Percentiles rank a stretch among this genome's conserved stretches.
phyloP scores from a whole-genome alignment of 2,113 vertebrate genomes.

The Lepus timidus region DNA sequence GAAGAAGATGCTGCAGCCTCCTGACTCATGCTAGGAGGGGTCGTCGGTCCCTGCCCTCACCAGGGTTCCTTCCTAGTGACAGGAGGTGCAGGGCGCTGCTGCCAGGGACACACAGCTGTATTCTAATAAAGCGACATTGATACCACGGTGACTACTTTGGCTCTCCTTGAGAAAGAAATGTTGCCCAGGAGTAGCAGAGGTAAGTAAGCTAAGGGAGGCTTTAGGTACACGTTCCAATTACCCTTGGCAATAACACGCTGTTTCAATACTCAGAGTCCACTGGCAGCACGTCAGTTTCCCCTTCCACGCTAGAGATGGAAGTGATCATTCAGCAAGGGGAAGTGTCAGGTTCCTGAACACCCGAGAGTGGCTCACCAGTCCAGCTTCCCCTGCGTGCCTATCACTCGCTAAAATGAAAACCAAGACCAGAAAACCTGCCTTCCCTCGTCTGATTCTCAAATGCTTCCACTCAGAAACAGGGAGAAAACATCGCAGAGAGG shows the following conservation, averaged over 20 bases:
- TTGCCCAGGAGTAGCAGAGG: background rate
- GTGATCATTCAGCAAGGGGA: background rate
- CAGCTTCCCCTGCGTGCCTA: background rate
- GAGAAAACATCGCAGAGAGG: background rate
- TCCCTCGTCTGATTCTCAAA: background rate
- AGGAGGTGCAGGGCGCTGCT: background rate
- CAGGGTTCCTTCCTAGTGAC: background rate
- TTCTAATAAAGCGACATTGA: background rate
- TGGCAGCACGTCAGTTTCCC: background rate
- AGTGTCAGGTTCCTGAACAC: background rate
- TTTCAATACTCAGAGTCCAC: background rate
- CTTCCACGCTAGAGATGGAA: background rate
- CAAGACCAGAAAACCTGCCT: background rate
- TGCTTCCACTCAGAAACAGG: background rate
- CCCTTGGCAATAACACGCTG: background rate
- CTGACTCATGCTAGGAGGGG: accelerated
- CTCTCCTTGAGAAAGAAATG: background rate
- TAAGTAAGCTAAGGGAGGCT: background rate
- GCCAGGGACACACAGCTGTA: background rate
- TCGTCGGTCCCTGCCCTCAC: background rate
- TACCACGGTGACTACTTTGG: background rate
- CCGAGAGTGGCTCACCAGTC: background rate
- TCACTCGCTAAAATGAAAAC: constrained; percentile 28
- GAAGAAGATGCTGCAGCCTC: background rate
- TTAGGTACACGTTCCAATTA: background rate